Percentiles rank a stretch among this genome's conserved stretches.
These are phyloP conservation scores for Cephonodes hylas DNA, from an alignment of 2,888 invertebrate species.

Conservation along the genomic window DNA sequence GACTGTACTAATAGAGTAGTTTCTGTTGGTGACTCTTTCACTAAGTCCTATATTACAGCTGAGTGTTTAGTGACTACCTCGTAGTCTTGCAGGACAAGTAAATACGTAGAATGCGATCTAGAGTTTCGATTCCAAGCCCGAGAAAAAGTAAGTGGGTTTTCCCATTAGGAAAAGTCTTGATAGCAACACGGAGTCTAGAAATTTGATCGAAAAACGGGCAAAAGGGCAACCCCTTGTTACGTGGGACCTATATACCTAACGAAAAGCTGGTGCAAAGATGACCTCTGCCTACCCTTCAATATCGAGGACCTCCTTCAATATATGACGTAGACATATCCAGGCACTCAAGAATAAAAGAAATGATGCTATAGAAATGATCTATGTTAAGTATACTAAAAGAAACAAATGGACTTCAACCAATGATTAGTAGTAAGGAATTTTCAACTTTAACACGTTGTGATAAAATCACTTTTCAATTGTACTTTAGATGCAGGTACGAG, in stretches of 20 bases:
- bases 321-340: not conserved
- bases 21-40: not conserved
- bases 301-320: not conserved
- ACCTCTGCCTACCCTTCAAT: no score
- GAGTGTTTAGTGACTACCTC: no score
- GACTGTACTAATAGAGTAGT: not conserved
- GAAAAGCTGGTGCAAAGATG: no score
- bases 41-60: not conserved
- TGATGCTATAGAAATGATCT: not conserved
- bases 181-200: no score
- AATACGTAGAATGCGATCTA: no score
- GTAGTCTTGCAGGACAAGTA: no score
- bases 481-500: not conserved
- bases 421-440: not conserved
- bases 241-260: no score
- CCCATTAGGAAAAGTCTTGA: no score
- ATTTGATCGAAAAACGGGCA: no score
- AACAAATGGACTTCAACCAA: conserved; percentile 1
- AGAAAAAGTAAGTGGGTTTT: no score
- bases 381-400: not conserved
- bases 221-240: no score
- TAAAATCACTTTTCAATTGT: not conserved
- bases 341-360: not conserved
- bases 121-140: no score
- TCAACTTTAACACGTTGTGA: not conserved